Evolutionary conservation across 2,888 invertebrate genomes (phyloP).

Genomic region (Tribolium freemani): DNA sequence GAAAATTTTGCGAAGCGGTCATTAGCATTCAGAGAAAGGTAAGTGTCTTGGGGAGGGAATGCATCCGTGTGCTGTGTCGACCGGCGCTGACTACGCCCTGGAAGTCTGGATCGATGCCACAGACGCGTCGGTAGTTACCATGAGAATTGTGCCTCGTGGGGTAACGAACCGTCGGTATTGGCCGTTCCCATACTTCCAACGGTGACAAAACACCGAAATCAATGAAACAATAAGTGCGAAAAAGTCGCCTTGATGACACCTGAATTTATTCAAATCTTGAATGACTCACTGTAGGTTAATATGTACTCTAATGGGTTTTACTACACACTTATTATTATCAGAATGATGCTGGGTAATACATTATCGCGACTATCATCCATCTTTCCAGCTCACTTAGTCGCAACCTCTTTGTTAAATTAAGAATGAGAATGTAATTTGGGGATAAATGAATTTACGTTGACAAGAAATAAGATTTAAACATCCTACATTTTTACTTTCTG

Average conservation of each 20-base stretch:
- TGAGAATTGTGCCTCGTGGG: conserved; percentile 30
- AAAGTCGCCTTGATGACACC: background rate
- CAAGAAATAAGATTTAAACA: too few relatives aligned
- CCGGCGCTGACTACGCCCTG: conserved; percentile 37
- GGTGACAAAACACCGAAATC: conserved; percentile 12
- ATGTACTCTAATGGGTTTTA: background rate
- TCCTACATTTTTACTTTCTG: too few relatives aligned
- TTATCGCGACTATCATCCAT: background rate
- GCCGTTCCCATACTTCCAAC: conserved; percentile 13
- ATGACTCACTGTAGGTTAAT: too few relatives aligned
- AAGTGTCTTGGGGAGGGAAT: conserved; percentile 9
- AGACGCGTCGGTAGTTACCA: conserved; percentile 41
- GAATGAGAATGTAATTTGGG: background rate
- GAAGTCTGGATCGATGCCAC: conserved; percentile 41
- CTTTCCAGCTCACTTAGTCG: background rate
- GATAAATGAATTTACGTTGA: background rate
- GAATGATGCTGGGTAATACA: background rate
- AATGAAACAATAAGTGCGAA: background rate
- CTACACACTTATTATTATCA: background rate
- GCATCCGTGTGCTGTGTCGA: conserved; percentile 21
- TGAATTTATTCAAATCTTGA: background rate
- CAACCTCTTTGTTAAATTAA: background rate
- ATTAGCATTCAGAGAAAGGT: conserved; percentile 14
- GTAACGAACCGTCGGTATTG: conserved; percentile 30
- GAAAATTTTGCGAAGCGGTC: conserved; percentile 10